phyloP scores from a whole-genome alignment of 2,888 invertebrate species.

The Eupithecia centaureata region DNA sequence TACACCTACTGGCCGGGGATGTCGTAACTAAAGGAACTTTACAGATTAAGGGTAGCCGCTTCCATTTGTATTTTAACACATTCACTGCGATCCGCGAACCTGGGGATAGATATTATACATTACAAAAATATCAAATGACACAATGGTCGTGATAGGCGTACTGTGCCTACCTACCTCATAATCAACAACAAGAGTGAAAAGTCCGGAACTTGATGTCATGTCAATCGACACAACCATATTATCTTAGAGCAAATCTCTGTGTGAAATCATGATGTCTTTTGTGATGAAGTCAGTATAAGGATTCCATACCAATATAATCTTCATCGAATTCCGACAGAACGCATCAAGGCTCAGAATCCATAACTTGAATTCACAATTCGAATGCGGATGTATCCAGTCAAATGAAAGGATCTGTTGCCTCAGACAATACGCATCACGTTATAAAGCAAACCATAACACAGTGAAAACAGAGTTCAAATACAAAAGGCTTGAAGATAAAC shows the following conservation, averaged over 20 bases:
- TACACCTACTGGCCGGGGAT: too few species aligned
- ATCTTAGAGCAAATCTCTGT: neutral
- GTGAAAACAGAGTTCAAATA: neutral
- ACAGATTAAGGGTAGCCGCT: too few species aligned
- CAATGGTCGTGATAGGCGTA: too few species aligned
- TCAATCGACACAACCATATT: neutral
- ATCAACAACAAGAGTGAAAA: neutral
- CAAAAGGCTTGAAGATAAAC: neutral
- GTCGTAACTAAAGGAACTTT: too few species aligned
- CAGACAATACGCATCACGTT: constrained; percentile 28
- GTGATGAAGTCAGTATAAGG: neutral
- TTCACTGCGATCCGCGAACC: too few species aligned
- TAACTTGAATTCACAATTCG: constrained; percentile 16
- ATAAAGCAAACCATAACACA: neutral
- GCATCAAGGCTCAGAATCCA: constrained; percentile 4
- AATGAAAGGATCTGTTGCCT: constrained; percentile 38
- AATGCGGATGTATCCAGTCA: constrained; percentile 32
- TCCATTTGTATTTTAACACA: too few species aligned
- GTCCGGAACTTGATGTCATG: neutral
- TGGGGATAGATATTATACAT: too few species aligned
- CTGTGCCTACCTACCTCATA: too few species aligned
- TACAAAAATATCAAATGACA: too few species aligned
- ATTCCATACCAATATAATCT: neutral
- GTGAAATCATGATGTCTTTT: neutral
- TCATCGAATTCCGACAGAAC: neutral